Base-by-base conservation (phyloP, 2,888 invertebrate species). In the Ochropacha duplaris region DNA sequence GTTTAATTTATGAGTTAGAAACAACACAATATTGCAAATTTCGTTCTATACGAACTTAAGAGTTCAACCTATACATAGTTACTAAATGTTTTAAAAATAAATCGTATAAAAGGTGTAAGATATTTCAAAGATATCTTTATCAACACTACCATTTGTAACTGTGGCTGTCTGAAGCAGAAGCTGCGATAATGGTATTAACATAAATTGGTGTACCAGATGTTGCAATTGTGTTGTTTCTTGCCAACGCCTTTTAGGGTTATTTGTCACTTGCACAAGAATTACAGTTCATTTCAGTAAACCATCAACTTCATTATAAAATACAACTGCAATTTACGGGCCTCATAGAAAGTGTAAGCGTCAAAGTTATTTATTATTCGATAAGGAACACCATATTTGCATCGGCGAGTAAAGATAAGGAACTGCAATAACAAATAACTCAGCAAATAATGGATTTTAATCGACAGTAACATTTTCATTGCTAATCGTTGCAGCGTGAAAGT, bases 331-430 rank as follows among this genome's bases (percentile, higher is more conserved):
- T 68, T 66, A 66, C 66, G 58, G 65, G 56, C 57, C 62, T 60
- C 69, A 69, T 72, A 74, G 76, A 79, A 78, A 78, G 75, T 72
- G 72, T 61, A 72, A 76, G 74, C 73, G 74, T 63, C 70, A 67
- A 61, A 59, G 63, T 69, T 66, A 76, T 76, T 80, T 76, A 78
- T 72, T 62, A 51, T 16, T 58, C 62, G 76, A 74, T 79, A 77
- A 74, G 68, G 58, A 63, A 68, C 65, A 65, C 66, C 67, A 73
- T 74, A 78, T 72, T 75, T 73, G 72, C 71, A 72, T 75, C 72
- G 66, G 68, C 61, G 51, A 57, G 60, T 54, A 49, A 51, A 68
- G 69, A 72, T 79, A 77, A 76, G 69, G 68, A 70, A 68, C 71
- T 55, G 71, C 64, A 60, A 54, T 60, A 50, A 70, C 72, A 72